Percentiles rank a stretch among this genome's conserved stretches.
Conservation (phyloP, 2,113 vertebrate genomes). For the Mellivora capensis region DNA sequence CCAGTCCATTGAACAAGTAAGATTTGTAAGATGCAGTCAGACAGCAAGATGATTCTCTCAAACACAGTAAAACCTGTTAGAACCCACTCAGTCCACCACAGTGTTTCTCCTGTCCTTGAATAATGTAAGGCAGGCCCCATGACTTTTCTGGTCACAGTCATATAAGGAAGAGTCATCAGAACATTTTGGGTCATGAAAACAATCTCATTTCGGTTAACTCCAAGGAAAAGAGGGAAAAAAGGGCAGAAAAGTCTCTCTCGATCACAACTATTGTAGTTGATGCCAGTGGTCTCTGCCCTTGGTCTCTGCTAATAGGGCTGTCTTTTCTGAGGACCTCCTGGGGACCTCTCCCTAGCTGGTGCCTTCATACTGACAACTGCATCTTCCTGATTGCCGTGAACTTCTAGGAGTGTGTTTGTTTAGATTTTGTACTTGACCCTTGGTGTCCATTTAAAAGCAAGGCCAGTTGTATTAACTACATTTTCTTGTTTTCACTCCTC, state of each 20-base stretch:
- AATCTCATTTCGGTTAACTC: not conserved
- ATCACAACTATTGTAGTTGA: rapidly evolving
- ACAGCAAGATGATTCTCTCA: not conserved
- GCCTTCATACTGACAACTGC: not conserved
- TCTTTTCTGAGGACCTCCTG: not conserved
- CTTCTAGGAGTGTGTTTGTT: not conserved
- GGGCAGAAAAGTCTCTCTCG: not conserved
- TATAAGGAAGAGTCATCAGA: not conserved
- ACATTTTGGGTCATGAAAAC: not conserved
- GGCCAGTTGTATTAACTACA: not conserved
- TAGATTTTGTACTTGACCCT: not conserved
- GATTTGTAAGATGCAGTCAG: not conserved
- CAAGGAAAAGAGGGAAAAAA: not conserved
- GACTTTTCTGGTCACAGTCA: not conserved
- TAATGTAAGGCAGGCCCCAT: not conserved
- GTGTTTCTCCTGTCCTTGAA: not conserved
- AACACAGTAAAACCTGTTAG: too few species aligned
- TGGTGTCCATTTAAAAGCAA: not conserved
- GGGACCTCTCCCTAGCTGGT: not conserved
- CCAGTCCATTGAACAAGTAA: not conserved
- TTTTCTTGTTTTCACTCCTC: not conserved
- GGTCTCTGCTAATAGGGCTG: not conserved
- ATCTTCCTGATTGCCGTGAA: not conserved
- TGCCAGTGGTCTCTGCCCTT: not conserved
- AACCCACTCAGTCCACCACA: not conserved